Percentiles rank a stretch among this genome's conserved stretches.
These are phyloP conservation scores for Rhinoraja longicauda DNA, from an alignment of 2,797 vertebrate species.

Conservation along the genomic window DNA sequence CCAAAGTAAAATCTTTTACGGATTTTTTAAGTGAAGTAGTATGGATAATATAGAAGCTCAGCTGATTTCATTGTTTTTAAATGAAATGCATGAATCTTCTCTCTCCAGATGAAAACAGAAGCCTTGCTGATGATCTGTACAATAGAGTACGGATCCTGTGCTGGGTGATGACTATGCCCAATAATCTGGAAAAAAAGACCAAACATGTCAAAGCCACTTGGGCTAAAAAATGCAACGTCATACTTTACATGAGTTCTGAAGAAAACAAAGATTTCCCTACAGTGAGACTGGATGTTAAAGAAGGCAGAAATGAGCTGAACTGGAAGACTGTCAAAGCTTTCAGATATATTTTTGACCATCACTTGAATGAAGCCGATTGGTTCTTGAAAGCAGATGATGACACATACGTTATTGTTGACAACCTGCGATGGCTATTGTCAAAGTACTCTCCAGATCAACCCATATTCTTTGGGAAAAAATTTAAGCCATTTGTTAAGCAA, in stretches of 20 bases:
- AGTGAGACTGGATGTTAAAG: conserved; percentile 73
- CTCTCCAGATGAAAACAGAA: conserved; percentile 57
- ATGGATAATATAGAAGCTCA: too few species aligned
- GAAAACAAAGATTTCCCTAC: conserved; percentile 74
- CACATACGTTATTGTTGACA: conserved; percentile 85
- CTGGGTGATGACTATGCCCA: conserved; percentile 84
- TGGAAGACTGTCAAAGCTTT: conserved; percentile 90
- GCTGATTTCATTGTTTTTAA: background rate
- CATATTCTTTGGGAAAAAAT: conserved; percentile 85
- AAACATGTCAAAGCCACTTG: conserved; percentile 74
- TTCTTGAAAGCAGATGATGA: conserved; percentile 97
- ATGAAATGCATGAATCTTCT: conserved; percentile 7
- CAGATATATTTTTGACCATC: conserved; percentile 74
- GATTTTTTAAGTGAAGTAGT: too few species aligned
- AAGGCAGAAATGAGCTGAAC: conserved; percentile 80
- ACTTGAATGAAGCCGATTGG: conserved; percentile 85
- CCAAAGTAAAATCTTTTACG: too few species aligned
- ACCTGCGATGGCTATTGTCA: conserved; percentile 81
- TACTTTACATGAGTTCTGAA: conserved; percentile 82
- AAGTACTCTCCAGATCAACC: conserved; percentile 77
- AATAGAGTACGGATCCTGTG: conserved; percentile 69
- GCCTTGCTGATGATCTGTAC: conserved; percentile 53
- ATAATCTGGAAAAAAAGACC: conserved; percentile 70
- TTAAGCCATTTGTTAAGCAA: conserved; percentile 87
- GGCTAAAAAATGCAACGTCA: conserved; percentile 70